Evolutionary conservation across 2,888 invertebrate species (phyloP).

Genomic region (Machimus atricapillus): DNA sequence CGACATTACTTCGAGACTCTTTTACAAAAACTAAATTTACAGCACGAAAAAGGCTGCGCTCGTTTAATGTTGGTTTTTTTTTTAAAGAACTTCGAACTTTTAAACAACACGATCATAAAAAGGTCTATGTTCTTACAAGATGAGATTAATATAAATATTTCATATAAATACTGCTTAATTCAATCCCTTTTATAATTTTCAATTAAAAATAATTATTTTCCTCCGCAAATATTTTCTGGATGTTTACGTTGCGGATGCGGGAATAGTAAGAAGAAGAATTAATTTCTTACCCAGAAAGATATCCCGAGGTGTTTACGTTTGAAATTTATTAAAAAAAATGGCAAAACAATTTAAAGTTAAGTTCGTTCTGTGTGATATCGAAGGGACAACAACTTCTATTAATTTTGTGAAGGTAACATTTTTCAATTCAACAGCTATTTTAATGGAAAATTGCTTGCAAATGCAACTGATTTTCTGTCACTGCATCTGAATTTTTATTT

Average conservation of each 20-base stretch:
- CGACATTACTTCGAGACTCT: background rate
- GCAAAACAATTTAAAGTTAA: constrained; percentile 44
- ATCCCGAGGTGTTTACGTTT: background rate
- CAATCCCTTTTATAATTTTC: background rate
- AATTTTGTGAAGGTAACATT: constrained; percentile 70
- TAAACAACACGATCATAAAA: background rate
- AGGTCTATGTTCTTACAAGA: background rate
- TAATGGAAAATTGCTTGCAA: background rate
- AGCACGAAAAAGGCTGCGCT: background rate
- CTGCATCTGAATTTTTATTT: background rate
- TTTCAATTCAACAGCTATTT: background rate
- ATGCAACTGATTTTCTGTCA: background rate
- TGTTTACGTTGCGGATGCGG: background rate
- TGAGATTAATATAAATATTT: background rate
- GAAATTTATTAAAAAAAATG: background rate
- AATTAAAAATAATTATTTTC: background rate
- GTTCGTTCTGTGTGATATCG: constrained; percentile 70
- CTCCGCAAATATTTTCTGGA: background rate
- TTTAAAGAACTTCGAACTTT: background rate
- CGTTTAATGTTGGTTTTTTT: background rate
- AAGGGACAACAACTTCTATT: constrained; percentile 77
- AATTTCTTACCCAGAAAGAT: background rate
- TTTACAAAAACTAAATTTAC: background rate
- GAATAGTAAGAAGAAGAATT: background rate
- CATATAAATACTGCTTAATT: background rate